phyloP scores from a whole-genome alignment of 2,113 vertebrate species.

The Muntiacus muntjak region DNA sequence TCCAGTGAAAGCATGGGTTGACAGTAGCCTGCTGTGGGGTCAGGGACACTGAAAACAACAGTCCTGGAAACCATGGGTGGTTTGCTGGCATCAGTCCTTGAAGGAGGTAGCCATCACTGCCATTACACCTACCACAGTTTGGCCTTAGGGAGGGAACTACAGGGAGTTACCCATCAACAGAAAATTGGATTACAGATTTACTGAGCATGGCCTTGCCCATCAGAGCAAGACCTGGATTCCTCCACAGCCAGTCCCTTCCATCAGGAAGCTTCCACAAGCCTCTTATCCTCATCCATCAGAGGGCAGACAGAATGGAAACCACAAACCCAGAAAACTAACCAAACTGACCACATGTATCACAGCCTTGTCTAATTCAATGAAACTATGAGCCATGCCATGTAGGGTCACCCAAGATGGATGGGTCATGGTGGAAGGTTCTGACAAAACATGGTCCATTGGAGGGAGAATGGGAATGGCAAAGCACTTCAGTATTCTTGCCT shows the following conservation, averaged over 20 bases:
- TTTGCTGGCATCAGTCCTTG: background rate
- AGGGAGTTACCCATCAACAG: background rate
- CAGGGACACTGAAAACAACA: background rate
- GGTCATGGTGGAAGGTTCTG: background rate
- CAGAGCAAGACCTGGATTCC: background rate
- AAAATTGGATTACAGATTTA: background rate
- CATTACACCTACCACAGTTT: background rate
- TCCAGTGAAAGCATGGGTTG: background rate
- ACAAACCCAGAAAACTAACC: background rate
- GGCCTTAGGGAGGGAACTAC: background rate
- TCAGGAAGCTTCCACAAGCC: background rate
- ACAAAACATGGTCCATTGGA: background rate
- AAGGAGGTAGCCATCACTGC: background rate
- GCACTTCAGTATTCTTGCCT: background rate
- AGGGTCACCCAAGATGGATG: background rate
- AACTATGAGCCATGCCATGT: background rate
- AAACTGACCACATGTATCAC: background rate
- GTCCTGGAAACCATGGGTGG: background rate
- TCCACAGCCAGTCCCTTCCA: background rate
- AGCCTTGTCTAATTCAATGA: background rate
- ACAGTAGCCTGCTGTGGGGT: background rate
- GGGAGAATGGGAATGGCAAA: background rate
- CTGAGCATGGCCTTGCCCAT: background rate
- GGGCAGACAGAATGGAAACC: background rate
- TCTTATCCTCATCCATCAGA: background rate